Evolutionary conservation across 2,797 vertebrate genomes (phyloP).

Genomic region (Sphenodon punctatus): DNA sequence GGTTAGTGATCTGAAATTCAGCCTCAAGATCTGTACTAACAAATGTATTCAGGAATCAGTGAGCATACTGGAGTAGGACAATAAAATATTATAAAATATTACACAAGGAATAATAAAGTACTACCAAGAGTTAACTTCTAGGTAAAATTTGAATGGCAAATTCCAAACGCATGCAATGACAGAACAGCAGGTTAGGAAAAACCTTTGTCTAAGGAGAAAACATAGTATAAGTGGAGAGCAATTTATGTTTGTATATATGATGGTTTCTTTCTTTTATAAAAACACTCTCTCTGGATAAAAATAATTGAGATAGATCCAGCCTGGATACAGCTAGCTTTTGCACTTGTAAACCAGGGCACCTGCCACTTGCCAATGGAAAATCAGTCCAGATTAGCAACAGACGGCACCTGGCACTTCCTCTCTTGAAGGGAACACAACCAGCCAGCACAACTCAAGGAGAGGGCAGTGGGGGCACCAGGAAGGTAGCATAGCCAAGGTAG

Average conservation of each 20-base stretch:
- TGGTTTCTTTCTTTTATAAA: background rate
- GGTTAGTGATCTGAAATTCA: background rate
- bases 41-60: background rate
- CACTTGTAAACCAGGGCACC: background rate
- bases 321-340: background rate
- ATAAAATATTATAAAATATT: too few relatives aligned
- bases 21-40: background rate
- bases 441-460: background rate
- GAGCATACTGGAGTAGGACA: background rate
- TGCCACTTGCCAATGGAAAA: background rate
- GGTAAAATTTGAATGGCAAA: background rate
- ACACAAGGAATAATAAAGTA: background rate
- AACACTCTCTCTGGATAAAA: too few relatives aligned
- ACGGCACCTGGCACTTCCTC: background rate
- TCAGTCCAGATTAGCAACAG: background rate
- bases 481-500: rapidly evolving
- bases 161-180: background rate
- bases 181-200: background rate
- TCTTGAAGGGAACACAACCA: background rate
- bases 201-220: background rate
- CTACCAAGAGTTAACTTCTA: background rate
- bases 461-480: background rate
- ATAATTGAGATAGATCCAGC: background rate
- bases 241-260: background rate
- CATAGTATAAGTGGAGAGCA: background rate